Evolutionary conservation across 2,113 vertebrate species (phyloP).

Genomic region (Himantopus leucocephalus): DNA sequence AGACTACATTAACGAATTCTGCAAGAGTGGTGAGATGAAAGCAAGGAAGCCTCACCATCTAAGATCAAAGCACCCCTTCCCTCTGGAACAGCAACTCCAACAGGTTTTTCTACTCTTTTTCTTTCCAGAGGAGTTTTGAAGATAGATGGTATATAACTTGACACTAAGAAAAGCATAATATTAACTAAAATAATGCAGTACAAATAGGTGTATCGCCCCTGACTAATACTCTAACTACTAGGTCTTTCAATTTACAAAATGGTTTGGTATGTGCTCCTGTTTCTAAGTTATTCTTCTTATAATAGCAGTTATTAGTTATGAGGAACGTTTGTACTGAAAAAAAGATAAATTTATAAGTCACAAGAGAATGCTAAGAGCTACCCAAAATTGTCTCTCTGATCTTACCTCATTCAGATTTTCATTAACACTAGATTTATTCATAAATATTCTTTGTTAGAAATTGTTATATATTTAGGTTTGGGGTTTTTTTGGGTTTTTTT

Average conservation of each 20-base stretch:
- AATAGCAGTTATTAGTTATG: background rate
- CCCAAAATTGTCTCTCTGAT: background rate
- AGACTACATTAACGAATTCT: background rate
- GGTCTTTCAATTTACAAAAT: background rate
- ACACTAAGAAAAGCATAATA: background rate
- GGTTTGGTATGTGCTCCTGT: background rate
- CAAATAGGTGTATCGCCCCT: background rate
- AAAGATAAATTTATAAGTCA: background rate
- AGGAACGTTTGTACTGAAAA: background rate
- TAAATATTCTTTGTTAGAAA: background rate
- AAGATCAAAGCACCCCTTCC: constrained; percentile 4
- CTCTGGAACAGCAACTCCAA: constrained; percentile 27
- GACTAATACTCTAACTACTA: background rate
- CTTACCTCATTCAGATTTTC: background rate
- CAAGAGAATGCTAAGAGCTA: background rate
- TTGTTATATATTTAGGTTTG: background rate
- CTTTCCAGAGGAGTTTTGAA: background rate
- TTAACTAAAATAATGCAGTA: background rate
- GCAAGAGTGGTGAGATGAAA: background rate
- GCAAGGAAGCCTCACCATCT: background rate
- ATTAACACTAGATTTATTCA: background rate
- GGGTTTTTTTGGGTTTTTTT: too few species aligned
- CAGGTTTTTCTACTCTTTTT: constrained; percentile 32
- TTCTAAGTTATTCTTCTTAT: background rate
- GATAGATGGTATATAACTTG: background rate